A percentile compares a stretch with the other conserved stretches of the same genome.
These are phyloP conservation scores for Aleiodes leptofemur DNA, from an alignment of 2,888 invertebrate genomes.

Conservation along the genomic window DNA sequence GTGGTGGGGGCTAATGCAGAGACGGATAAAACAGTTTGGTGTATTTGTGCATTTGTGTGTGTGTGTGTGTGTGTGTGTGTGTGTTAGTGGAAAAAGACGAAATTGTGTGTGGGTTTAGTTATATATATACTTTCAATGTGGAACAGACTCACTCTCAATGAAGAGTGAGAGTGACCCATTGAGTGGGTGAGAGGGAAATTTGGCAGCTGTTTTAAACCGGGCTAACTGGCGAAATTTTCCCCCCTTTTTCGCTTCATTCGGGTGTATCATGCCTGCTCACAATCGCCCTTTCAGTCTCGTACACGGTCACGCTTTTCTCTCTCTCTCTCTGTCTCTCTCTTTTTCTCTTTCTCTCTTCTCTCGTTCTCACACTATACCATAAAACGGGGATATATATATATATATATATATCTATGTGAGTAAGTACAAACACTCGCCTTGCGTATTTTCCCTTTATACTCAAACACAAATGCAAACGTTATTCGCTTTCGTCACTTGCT, in stretches of 20 bases:
- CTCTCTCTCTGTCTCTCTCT: slow-evolving; percentile 23
- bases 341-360: slow-evolving; percentile 5
- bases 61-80: slow-evolving; percentile 33
- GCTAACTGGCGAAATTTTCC: slow-evolving; percentile 70
- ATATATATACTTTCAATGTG: slow-evolving; percentile 58
- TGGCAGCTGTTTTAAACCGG: slow-evolving; percentile 74
- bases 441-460: slow-evolving; percentile 32
- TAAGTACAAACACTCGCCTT: slow-evolving; percentile 18
- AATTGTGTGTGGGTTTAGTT: slow-evolving; percentile 22
- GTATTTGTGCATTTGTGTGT: slow-evolving; percentile 10
- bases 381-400: neutral
- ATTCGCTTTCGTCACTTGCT: slow-evolving; percentile 40
- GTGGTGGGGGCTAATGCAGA: neutral
- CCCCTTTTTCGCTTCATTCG: slow-evolving; percentile 42
- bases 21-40: slow-evolving; percentile 11
- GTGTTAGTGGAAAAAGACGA: slow-evolving; percentile 25
- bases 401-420: neutral
- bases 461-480: slow-evolving; percentile 36
- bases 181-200: slow-evolving; percentile 73
- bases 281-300: slow-evolving; percentile 39
- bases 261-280: slow-evolving; percentile 48
- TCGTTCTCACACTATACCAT: slow-evolving; percentile 9
- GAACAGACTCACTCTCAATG: slow-evolving; percentile 73
- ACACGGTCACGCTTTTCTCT: slow-evolving; percentile 33
- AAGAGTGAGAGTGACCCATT: slow-evolving; percentile 68